A percentile compares a stretch with the other conserved stretches of the same genome.
These are phyloP conservation scores for Deilephila elpenor DNA, from an alignment of 2,888 invertebrate genomes.

Conservation along the genomic window DNA sequence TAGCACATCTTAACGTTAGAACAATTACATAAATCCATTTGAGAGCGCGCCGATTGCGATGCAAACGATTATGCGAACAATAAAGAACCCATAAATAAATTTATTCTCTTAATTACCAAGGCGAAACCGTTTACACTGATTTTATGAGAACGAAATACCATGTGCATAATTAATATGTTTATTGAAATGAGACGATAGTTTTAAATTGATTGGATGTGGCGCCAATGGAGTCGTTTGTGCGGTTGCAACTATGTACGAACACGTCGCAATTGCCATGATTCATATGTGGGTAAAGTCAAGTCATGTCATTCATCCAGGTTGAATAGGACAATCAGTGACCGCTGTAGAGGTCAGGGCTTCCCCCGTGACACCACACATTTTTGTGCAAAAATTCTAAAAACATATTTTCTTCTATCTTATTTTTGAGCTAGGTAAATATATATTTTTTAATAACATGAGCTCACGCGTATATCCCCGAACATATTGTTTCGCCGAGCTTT, in stretches of 20 bases:
- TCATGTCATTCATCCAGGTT: neutral
- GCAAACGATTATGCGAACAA: slow-evolving; percentile 36
- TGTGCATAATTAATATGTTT: slow-evolving; percentile 58
- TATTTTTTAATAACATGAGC: too few relatives aligned
- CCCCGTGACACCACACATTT: neutral
- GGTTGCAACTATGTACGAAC: neutral
- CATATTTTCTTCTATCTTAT: too few relatives aligned
- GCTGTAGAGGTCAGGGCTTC: neutral
- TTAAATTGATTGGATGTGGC: slow-evolving; percentile 59
- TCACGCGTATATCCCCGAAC: too few relatives aligned
- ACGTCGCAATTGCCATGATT: neutral
- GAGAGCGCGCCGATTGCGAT: slow-evolving; percentile 18
- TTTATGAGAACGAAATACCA: slow-evolving; percentile 45
- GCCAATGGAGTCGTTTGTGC: slow-evolving; percentile 40
- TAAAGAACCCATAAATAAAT: slow-evolving; percentile 49
- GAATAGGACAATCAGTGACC: neutral
- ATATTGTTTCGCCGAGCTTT: too few relatives aligned
- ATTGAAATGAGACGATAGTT: slow-evolving; percentile 65
- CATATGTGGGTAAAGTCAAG: neutral
- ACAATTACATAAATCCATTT: slow-evolving; percentile 27
- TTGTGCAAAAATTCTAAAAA: too few relatives aligned
- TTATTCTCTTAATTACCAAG: slow-evolving; percentile 50
- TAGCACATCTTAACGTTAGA: slow-evolving; percentile 27
- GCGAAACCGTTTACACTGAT: slow-evolving; percentile 57
- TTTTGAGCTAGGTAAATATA: too few relatives aligned